Evolutionary conservation across 2,113 vertebrate genomes (phyloP), one percentile per base, ranked within the genome.

Genomic region (Andinoacara biseriatus): DNA sequence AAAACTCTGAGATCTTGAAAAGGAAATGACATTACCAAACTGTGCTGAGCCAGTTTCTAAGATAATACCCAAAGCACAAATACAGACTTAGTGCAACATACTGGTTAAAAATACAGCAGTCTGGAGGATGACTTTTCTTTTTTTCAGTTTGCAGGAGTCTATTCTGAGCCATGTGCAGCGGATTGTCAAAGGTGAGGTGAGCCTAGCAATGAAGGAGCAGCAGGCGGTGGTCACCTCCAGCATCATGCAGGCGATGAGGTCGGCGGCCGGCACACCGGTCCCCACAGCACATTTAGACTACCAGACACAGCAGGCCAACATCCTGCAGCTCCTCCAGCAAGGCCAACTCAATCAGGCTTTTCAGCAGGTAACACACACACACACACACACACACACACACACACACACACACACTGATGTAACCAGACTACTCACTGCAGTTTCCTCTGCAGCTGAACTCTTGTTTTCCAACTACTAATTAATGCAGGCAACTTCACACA

Each of bases 181-280:
- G 18, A 97, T 99, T 9, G 97, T 99, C 80, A 99, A 99, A 92
- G 98, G 97, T 2, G 98, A 99, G 87, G 98, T 99, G 89, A 97
- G 96, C 83, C 91, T 96, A 89, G 98, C 98, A 1, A 98, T 99
- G 96, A 99, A 98, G 94, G 98, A 99, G 90, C 98, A 99, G 93
- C 98, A 99, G 87, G 98, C 96, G 0, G 96, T 95, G 0, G 98
- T 99, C 87, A 98, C 98, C 67, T 97, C 97, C 1, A 99, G 97
- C 95, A 99, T 99, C n/a, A 98, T 99, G 95, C 98, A 99, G 95
- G 98, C 98, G 0, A 99, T 99, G 98, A 96, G 98, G 84, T 99
- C 98, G 0, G 98, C 98, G 0, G 97, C 98, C 0, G 96, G 97
- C 78, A 99, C 98, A 0, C 98, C 98, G 2, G 96, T 99, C 78